These are phyloP conservation scores for Rhorus exstirpatorius DNA, from an alignment of 2,888 invertebrate species.

Conservation along the genomic window DNA sequence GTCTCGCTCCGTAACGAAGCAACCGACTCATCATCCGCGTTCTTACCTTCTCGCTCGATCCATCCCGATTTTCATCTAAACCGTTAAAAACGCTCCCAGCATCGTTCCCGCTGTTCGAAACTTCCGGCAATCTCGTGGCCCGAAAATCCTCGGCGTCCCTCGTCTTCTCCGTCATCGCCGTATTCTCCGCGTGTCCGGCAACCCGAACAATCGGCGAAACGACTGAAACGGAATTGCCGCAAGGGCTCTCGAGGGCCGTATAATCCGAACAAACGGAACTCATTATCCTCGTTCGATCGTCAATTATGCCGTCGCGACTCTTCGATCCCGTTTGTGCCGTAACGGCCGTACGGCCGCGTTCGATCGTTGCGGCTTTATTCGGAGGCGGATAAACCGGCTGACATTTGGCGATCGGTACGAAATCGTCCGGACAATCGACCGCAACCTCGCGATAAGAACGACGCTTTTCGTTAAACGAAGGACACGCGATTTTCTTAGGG, in stretches of 20 bases:
- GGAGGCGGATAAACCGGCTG: conserved; percentile 85
- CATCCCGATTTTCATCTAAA: conserved; percentile 62
- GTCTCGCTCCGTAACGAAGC: conserved; percentile 51
- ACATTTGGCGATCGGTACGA: conserved; percentile 83
- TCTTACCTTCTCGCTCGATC: conserved; percentile 83
- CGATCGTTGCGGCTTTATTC: conserved; percentile 71
- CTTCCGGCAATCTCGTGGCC: conserved; percentile 36
- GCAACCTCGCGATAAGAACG: conserved; percentile 83
- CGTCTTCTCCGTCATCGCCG: no score
- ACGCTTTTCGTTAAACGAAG: conserved; percentile 79
- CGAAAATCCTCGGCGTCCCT: no score
- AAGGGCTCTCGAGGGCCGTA: no score
- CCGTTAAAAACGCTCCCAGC: conserved; percentile 59
- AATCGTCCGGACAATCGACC: conserved; percentile 84
- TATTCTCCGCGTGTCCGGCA: no score
- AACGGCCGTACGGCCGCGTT: no score
- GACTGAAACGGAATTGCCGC: no score
- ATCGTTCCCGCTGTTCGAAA: no score
- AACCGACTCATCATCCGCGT: conserved; percentile 83
- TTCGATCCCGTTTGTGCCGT: no score
- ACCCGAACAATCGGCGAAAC: no score
- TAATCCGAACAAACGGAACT: no score
- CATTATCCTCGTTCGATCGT: no score
- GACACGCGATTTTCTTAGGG: conserved; percentile 75
- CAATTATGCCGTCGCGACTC: no score